phyloP scores from a whole-genome alignment of 2,888 invertebrate genomes.

The Graphium colonna region DNA sequence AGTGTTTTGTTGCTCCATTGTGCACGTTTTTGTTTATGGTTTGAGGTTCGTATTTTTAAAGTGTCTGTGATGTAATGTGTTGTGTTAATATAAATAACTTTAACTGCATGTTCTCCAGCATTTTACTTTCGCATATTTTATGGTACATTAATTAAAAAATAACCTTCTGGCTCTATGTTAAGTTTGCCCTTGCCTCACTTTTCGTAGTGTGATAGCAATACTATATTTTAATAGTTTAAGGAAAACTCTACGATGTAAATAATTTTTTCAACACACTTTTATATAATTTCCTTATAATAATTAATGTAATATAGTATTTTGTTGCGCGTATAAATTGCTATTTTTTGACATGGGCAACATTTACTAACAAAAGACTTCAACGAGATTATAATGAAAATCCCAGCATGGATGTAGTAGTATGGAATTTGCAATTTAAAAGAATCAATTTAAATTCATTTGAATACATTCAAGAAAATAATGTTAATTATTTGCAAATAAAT shows the following conservation, averaged over 20 bases:
- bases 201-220: background rate
- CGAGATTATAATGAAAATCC: conserved; percentile 1
- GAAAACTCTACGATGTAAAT: background rate
- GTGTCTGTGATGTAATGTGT: background rate
- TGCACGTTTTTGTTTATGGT: conserved; percentile 22
- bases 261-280: no score
- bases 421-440: no score
- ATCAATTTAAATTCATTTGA: no score
- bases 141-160: conserved; percentile 24
- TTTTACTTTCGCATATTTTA: conserved; percentile 41
- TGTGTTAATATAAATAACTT: conserved; percentile 1
- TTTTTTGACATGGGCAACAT: background rate
- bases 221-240: background rate
- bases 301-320: no score
- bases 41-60: conserved; percentile 49
- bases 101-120: conserved; percentile 37
- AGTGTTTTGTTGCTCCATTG: conserved; percentile 19
- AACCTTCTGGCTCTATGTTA: conserved; percentile 23
- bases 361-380: conserved; percentile 15
- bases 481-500: no score
- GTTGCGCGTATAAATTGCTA: no score
- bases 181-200: background rate
- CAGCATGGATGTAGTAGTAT: no score
- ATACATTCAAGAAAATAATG: no score
- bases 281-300: no score